Evolutionary conservation across 1,140 invertebrate species (phyloP), one percentile per base, ranked within the genome.

Genomic region (Melanaphis sacchari): DNA sequence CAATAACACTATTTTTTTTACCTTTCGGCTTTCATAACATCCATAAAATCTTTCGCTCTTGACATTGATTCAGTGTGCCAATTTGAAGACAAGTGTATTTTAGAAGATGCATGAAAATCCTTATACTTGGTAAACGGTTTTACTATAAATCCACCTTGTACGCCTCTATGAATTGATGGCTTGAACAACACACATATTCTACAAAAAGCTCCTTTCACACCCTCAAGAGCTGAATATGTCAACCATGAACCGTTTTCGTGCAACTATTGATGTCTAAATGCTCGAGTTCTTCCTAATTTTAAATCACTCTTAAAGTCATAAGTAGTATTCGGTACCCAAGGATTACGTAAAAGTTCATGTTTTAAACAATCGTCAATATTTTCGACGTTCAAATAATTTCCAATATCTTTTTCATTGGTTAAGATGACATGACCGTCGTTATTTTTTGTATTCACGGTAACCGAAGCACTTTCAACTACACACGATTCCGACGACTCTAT

Each of bases 241-340:
- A 90, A 54, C 88, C 88, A 90, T 90, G 88, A 90, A 90, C 49
- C n/a, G 36, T 90, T 90, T 54, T 90, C 88, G 46, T 90, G 49
- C n/a, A 90, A 38, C 88, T 22, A 90, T 90, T 40, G 36, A 24
- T 90, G 36, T 54, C 88, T 52, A 90, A 90, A 90, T 90, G 88
- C 46, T 90, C 36, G 88, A 54, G 46, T 90, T 38, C 21, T 90
- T 54, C 36, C 22, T 54, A n/a, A 38, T 90, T 90, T 52, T 26
- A 90, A 54, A 54, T 90, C 36, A 41, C n/a, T 90, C 21, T 54
- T 90, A 90, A 90, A 90, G 49, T 90, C 18, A 90, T 90, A 59
- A 54, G 36, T 54, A 90, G 49, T 24, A 54, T 54, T 54, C 18
- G 49, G n/a, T 90, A 90, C 88, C 49, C 49, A 40, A 38, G 88